Conservation (phyloP, 2,113 vertebrate genomes). For the Sciurus niger region DNA sequence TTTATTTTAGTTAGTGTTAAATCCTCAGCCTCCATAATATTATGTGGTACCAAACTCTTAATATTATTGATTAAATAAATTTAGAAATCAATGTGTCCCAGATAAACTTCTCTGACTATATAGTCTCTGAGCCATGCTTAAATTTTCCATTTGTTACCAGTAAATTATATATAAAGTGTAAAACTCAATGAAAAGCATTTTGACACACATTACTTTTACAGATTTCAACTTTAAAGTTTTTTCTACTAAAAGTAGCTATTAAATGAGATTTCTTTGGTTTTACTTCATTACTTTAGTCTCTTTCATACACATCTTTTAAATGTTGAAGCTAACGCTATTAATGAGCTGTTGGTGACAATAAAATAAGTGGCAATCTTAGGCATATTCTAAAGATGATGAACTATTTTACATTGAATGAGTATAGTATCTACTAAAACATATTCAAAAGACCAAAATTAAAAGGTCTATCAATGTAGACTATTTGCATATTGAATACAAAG, state of each 20-base stretch:
- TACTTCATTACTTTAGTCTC: neutral
- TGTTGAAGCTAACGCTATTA: slow-evolving; percentile 29
- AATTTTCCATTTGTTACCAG: slow-evolving; percentile 41
- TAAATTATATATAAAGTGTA: neutral
- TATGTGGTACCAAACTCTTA: slow-evolving; percentile 11
- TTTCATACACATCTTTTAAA: slow-evolving; percentile 31
- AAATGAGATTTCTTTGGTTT: slow-evolving; percentile 26
- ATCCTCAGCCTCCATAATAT: neutral
- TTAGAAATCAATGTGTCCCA: slow-evolving; percentile 26
- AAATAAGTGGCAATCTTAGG: slow-evolving; percentile 23
- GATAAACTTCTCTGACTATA: slow-evolving; percentile 14
- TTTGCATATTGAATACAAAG: slow-evolving; percentile 4
- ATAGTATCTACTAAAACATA: slow-evolving; percentile 49
- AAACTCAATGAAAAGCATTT: slow-evolving; percentile 35
- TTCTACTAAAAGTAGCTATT: slow-evolving; percentile 54
- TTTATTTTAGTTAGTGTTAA: neutral
- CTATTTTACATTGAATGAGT: neutral
- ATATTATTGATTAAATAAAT: neutral
- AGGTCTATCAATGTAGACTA: neutral
- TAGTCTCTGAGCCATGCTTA: neutral
- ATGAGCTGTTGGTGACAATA: neutral
- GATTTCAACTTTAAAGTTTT: slow-evolving; percentile 29
- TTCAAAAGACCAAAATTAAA: neutral
- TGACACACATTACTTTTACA: neutral
- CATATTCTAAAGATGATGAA: slow-evolving; percentile 2